A percentile compares a stretch with the other conserved stretches of the same genome.
Conservation (phyloP, 2,797 vertebrate species). For the Graptemys geographica region DNA sequence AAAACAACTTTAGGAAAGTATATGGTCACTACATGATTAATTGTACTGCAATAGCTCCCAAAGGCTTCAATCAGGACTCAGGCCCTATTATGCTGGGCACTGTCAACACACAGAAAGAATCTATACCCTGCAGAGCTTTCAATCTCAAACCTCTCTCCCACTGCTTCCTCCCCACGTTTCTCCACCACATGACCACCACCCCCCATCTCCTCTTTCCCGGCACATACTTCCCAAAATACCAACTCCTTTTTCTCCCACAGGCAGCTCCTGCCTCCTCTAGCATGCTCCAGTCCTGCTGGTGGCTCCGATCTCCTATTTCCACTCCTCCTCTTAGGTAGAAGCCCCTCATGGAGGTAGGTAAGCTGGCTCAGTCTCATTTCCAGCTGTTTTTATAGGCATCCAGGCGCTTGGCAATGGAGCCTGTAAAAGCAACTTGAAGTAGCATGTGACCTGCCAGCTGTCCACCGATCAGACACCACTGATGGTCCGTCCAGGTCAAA, state of each 20-base stretch:
- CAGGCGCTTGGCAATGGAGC: neutral
- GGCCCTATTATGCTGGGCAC: neutral
- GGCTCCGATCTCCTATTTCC: neutral
- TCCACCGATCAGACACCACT: neutral
- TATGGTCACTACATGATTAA: neutral
- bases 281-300: neutral
- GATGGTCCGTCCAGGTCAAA: rapidly evolving
- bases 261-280: neutral
- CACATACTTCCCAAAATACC: neutral
- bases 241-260: neutral
- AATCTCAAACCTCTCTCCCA: neutral
- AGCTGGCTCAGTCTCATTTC: neutral
- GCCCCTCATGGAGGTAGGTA: neutral
- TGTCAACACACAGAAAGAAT: neutral
- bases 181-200: neutral
- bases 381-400: neutral
- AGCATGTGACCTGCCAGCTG: neutral
- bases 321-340: rapidly evolving
- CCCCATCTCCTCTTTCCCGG: neutral
- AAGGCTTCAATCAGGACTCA: neutral
- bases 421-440: neutral
- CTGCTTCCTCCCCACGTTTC: neutral
- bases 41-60: neutral
- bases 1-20: neutral
- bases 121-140: neutral